Conservation (phyloP, 2,797 vertebrate genomes). For the Melanogrammus aeglefinus region DNA sequence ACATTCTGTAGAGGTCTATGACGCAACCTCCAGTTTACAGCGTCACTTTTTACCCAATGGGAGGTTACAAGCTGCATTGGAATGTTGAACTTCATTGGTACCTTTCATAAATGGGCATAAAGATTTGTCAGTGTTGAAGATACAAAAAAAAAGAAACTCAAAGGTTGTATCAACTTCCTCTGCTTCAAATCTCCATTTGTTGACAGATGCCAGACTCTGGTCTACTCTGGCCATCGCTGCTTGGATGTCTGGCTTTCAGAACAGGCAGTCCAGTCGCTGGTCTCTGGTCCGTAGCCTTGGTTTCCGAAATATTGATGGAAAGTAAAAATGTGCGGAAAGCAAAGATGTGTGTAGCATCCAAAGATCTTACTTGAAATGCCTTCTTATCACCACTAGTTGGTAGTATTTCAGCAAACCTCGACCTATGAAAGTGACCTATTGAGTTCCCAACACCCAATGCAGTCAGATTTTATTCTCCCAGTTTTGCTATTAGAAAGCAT, state of each 20-base stretch:
- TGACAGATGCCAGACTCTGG: slow-evolving; percentile 13
- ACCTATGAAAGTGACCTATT: background rate
- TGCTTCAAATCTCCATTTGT: slow-evolving; percentile 5
- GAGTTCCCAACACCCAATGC: slow-evolving; percentile 23
- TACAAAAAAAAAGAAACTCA: background rate
- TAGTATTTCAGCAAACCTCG: slow-evolving; percentile 3
- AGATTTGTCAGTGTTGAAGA: background rate
- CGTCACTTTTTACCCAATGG: slow-evolving; percentile 44
- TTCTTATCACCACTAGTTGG: background rate
- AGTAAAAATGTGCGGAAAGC: background rate
- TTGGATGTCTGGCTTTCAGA: background rate
- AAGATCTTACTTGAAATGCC: slow-evolving; percentile 2
- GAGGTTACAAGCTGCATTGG: slow-evolving; percentile 28
- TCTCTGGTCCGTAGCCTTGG: background rate
- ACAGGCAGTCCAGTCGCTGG: background rate
- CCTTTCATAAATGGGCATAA: background rate
- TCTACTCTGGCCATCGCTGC: slow-evolving; percentile 19
- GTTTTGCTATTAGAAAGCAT: slow-evolving; percentile 10
- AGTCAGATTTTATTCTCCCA: slow-evolving; percentile 25
- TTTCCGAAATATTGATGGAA: slow-evolving; percentile 1
- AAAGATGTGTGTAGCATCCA: slow-evolving; percentile 4
- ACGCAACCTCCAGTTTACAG: slow-evolving; percentile 31
- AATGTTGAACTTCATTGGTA: slow-evolving; percentile 18
- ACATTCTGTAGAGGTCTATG: slow-evolving; percentile 29
- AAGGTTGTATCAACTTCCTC: background rate